Evolutionary conservation across 1,140 invertebrate genomes (phyloP).

Genomic region (Cotesia chilonis): DNA sequence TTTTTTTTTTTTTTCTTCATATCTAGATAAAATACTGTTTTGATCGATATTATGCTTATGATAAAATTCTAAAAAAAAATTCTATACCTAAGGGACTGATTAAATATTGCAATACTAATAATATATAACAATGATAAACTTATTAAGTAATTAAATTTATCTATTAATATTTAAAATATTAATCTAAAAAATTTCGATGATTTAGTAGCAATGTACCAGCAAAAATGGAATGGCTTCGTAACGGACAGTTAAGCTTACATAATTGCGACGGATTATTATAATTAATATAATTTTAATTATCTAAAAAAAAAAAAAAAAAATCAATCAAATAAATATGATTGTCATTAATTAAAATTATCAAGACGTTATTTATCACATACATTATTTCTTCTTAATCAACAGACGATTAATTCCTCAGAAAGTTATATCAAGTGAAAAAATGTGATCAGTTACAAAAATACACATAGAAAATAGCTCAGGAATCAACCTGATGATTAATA

Average conservation of each 20-base stretch:
- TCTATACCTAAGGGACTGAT: neutral
- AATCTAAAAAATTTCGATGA: slow-evolving; percentile 7
- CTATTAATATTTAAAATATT: slow-evolving; percentile 5
- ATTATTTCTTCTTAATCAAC: slow-evolving; percentile 7
- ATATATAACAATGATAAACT: slow-evolving; percentile 27
- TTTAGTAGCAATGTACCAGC: slow-evolving; percentile 14
- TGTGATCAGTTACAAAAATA: slow-evolving; percentile 16
- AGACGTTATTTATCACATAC: too few relatives aligned
- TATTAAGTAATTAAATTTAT: slow-evolving; percentile 16
- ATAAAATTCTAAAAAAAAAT: neutral
- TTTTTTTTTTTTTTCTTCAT: too few relatives aligned
- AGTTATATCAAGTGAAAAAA: neutral
- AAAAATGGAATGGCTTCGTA: slow-evolving; percentile 34
- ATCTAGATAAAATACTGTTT: too few relatives aligned
- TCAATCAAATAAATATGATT: neutral
- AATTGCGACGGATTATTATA: slow-evolving; percentile 19
- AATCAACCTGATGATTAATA: slow-evolving; percentile 9
- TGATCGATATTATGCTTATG: neutral
- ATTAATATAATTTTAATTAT: neutral
- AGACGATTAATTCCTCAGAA: neutral
- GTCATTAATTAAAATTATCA: slow-evolving; percentile 13
- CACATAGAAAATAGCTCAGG: slow-evolving; percentile 17
- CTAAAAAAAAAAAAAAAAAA: neutral
- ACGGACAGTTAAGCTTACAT: slow-evolving; percentile 26
- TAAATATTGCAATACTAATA: neutral